A percentile compares a stretch with the other conserved stretches of the same genome.
Conservation (phyloP, 2,113 vertebrate genomes). For the Terrapene triunguis region DNA sequence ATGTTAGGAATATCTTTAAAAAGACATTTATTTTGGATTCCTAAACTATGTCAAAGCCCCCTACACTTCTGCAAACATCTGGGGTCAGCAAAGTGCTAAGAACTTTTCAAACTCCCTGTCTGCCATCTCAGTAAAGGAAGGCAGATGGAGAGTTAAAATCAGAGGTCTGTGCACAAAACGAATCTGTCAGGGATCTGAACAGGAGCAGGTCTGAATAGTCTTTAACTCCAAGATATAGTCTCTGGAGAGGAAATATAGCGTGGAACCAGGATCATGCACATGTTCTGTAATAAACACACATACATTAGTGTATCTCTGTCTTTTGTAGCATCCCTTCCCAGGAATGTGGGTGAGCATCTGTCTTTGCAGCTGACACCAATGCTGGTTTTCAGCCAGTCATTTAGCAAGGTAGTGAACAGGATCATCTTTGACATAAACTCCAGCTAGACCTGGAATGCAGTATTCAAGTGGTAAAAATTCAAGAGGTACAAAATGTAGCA, state of each 20-base stretch:
- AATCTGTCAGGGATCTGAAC: background rate
- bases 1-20: slow-evolving; percentile 47
- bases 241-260: background rate
- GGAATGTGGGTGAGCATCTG: slow-evolving; percentile 31
- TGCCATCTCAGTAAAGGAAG: background rate
- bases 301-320: background rate
- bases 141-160: slow-evolving; percentile 12
- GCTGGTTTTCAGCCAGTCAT: slow-evolving; percentile 26
- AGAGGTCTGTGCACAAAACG: fast-evolving
- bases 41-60: slow-evolving; percentile 45
- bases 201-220: background rate
- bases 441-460: background rate
- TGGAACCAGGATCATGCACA: background rate
- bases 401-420: background rate
- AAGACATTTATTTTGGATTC: slow-evolving; percentile 57
- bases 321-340: slow-evolving; percentile 26
- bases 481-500: background rate
- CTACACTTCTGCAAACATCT: slow-evolving; percentile 45
- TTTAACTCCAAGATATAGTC: background rate
- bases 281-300: background rate
- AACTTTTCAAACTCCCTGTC: background rate
- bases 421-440: slow-evolving; percentile 1
- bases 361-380: slow-evolving; percentile 27
- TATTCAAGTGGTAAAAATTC: background rate
- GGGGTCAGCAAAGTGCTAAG: slow-evolving; percentile 15